Base-by-base conservation (phyloP, 2,888 invertebrate genomes). In the Lacanobia oleracea region DNA sequence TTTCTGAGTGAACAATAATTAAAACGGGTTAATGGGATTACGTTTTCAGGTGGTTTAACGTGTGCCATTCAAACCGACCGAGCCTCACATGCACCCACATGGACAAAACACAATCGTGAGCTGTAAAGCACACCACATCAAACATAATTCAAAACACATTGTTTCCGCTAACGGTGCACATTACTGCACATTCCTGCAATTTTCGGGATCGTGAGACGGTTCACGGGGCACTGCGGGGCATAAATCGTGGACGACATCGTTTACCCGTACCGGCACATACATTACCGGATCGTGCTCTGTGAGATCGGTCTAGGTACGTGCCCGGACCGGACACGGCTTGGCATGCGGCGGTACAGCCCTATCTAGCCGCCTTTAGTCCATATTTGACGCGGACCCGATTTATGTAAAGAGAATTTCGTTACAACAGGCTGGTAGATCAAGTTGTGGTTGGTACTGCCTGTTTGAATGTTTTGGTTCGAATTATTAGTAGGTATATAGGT, bases 121-220 rank as follows among this genome's bases (percentile, higher is more conserved):
- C 40, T 12, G 54, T 56, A 12, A 56, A 61, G 23, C 37, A 71
- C 53, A 59, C 8, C 43, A 33, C 63, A 69, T 73, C 50, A 67
- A 78, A 64, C 57, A 75, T 57, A 65, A 50, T 54, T 60, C 69
- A 75, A 56, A 68, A 64, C 61, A 63, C 64, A 72, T 67, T 70
- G 67, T 81, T 74, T 53, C 67, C 62, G 23, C 53, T 73, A 74
- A 71, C 77, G 82, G 82, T 65, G 37, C 59, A 67, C 69, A 71
- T 72, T 67, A 73, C 68, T 76, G 66, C 72, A 67, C 70, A 71
- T 73, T 71, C 77, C 69, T 77, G 68, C 72, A 81, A 75, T 82
- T 85, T 86, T 84, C 79, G 76, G 79, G 82, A 84, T 85, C 85
- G 87, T 89, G 89, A 85, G 87, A 88, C 86, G 79, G 87, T 86